phyloP scores from a whole-genome alignment of 1,140 invertebrate genomes.

The Ips nitidus region DNA sequence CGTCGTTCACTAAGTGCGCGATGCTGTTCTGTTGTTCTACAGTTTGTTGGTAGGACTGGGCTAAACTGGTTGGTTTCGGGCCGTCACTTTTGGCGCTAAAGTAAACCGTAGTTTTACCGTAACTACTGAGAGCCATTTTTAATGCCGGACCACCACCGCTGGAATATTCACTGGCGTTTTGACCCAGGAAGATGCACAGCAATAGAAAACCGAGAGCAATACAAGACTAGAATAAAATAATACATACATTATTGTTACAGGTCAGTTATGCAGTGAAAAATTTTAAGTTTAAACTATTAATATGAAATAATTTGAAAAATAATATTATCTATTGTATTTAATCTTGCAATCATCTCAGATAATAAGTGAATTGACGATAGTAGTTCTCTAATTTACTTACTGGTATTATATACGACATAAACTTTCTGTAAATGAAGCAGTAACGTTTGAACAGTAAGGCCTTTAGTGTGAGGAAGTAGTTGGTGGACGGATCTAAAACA shows the following conservation, averaged over 20 bases:
- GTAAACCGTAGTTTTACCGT: conserved; percentile 41
- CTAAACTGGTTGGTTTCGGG: conserved; percentile 7
- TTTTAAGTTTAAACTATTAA: not conserved
- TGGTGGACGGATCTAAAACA: conserved; percentile 8
- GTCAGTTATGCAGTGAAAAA: no score
- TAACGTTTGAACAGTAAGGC: conserved; percentile 18
- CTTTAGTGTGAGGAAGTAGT: conserved; percentile 5
- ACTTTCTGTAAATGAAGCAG: conserved; percentile 20
- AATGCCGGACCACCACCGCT: conserved; percentile 31
- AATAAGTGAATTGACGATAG: no score
- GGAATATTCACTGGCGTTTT: conserved; percentile 14
- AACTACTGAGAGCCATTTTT: conserved; percentile 37
- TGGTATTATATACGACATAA: conserved; percentile 29
- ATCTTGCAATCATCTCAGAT: no score
- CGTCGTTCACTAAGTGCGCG: conserved; percentile 33
- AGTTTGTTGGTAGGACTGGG: conserved; percentile 28
- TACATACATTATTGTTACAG: no score
- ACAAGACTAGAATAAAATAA: conserved; percentile 29
- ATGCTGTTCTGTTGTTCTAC: conserved; percentile 30
- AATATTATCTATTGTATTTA: no score
- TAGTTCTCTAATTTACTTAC: conserved; percentile 21
- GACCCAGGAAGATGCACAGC: conserved; percentile 37
- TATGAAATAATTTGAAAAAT: conserved; percentile 1
- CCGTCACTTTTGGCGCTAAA: conserved; percentile 22
- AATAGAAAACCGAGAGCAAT: conserved; percentile 34